Evolutionary conservation across 2,888 invertebrate species (phyloP).

Genomic region (Mechanitis mazaeus): DNA sequence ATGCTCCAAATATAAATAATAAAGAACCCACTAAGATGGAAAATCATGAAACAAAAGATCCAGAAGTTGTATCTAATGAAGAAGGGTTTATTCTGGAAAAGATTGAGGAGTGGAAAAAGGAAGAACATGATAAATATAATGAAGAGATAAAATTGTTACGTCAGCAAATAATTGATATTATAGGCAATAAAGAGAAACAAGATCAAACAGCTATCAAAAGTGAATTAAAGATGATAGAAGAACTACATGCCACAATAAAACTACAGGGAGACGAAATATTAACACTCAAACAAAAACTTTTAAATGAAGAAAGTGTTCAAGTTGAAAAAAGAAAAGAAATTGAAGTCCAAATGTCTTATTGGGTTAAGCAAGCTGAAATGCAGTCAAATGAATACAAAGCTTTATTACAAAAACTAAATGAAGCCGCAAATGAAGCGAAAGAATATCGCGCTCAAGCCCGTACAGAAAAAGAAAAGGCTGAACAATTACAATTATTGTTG

Average conservation of each 20-base stretch:
- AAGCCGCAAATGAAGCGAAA: conserved; percentile 54
- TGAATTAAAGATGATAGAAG: conserved; percentile 52
- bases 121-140: conserved; percentile 73
- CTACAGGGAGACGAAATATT: conserved; percentile 74
- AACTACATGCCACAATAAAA: conserved; percentile 62
- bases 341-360: conserved; percentile 53
- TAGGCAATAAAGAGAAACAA: conserved; percentile 55
- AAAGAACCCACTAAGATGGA: conserved; percentile 18
- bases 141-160: conserved; percentile 67
- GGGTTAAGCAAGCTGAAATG: conserved; percentile 54
- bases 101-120: conserved; percentile 72
- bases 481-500: conserved; percentile 48
- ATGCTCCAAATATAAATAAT: conserved; percentile 19
- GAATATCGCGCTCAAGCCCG: conserved; percentile 53
- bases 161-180: conserved; percentile 58
- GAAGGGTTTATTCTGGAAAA: conserved; percentile 55
- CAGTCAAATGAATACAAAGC: conserved; percentile 61
- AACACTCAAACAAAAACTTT: conserved; percentile 64
- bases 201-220: conserved; percentile 34
- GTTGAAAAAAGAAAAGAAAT: conserved; percentile 47
- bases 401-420: conserved; percentile 57
- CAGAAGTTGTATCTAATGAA: conserved; percentile 50
- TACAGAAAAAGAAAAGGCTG: conserved; percentile 49
- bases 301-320: conserved; percentile 48
- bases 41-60: conserved; percentile 48